A percentile compares a stretch with the other conserved stretches of the same genome.
Evolutionary conservation across 2,888 invertebrate genomes (phyloP).

Genomic region (Pterobdella sp.): DNA sequence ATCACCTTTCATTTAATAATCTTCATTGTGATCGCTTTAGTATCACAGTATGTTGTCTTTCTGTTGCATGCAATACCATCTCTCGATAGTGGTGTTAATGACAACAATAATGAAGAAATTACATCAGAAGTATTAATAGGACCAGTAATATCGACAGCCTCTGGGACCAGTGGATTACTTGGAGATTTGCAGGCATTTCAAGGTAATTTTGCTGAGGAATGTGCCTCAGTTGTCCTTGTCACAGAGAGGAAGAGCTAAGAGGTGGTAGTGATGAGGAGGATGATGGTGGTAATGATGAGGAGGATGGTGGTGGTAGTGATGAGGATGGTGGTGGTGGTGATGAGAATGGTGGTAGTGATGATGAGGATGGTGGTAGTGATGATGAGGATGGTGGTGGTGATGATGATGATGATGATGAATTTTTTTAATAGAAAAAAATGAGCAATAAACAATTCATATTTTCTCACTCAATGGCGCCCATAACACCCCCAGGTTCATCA

Average conservation of each 20-base stretch:
- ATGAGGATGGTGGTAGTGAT: background rate
- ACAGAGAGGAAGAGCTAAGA: conserved; percentile 73
- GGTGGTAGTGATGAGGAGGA: background rate
- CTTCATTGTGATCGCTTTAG: too few relatives aligned
- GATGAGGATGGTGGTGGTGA: background rate
- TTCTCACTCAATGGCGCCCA: background rate
- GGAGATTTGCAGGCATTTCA: conserved; percentile 82
- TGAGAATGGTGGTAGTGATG: background rate
- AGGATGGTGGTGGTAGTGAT: background rate
- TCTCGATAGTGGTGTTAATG: too few relatives aligned
- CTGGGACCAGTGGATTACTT: conserved; percentile 90
- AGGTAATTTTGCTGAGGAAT: conserved; percentile 83
- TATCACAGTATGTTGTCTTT: too few relatives aligned
- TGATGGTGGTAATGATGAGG: background rate
- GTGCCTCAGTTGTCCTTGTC: conserved; percentile 73
- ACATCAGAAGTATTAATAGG: too few relatives aligned
- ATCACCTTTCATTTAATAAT: too few relatives aligned
- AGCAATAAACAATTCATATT: background rate
- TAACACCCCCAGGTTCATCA: conserved; percentile 67
- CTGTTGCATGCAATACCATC: too few relatives aligned
- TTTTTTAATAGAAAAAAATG: background rate
- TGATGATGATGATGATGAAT: background rate
- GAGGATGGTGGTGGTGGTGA: background rate
- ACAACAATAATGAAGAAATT: too few relatives aligned
- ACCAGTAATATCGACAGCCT: too few relatives aligned